Evolutionary conservation across 1,140 invertebrate species (phyloP).

Genomic region (Meteorus sp.): DNA sequence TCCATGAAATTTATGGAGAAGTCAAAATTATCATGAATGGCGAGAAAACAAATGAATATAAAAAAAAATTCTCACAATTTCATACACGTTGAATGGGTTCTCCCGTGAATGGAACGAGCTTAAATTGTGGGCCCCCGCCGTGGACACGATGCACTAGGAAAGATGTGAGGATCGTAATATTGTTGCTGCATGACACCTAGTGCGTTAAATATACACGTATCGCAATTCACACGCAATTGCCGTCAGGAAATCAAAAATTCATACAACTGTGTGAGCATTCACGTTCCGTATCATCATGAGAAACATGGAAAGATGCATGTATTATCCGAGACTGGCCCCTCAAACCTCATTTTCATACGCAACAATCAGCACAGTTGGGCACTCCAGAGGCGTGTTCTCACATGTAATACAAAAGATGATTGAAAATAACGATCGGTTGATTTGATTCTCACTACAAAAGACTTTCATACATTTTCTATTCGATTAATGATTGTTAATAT

Average conservation of each 20-base stretch:
- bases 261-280: not conserved
- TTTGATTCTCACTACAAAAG: too few species aligned
- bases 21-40: too few species aligned
- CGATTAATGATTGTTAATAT: too few species aligned
- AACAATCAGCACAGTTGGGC: slow-evolving; percentile 4
- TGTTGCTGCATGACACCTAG: slow-evolving; percentile 7
- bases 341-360: slow-evolving; percentile 16
- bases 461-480: too few species aligned
- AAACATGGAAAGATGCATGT: too few species aligned
- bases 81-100: not conserved
- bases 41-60: too few species aligned
- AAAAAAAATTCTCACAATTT: slow-evolving; percentile 2
- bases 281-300: slow-evolving; percentile 15
- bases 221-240: slow-evolving; percentile 10
- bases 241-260: not conserved
- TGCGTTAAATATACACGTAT: slow-evolving; percentile 20
- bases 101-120: not conserved
- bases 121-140: not conserved
- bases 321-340: too few species aligned
- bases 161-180: slow-evolving; percentile 10
- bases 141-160: not conserved
- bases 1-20: too few species aligned
- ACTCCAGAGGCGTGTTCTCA: slow-evolving; percentile 5
- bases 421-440: too few species aligned
- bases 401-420: slow-evolving; percentile 12